Percentiles rank a stretch among this genome's conserved stretches.
phyloP scores from a whole-genome alignment of 2,113 vertebrate genomes.

The Lichenostomus cassidix region DNA sequence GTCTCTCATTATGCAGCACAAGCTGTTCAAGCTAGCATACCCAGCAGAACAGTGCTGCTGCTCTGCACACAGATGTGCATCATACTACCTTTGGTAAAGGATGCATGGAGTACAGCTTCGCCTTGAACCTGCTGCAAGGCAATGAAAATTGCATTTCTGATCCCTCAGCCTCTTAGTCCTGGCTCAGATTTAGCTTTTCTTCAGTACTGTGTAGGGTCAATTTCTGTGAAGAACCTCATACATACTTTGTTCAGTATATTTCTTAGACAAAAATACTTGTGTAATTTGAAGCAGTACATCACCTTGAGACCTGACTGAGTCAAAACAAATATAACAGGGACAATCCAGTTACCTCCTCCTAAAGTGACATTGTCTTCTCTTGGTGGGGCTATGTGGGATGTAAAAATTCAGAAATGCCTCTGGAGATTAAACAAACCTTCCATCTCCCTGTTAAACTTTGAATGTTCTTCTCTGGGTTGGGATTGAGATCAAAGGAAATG shows the following conservation, averaged over 20 bases:
- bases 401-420: background rate
- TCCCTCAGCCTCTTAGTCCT: background rate
- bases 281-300: background rate
- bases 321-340: background rate
- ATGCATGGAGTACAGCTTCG: fast-evolving
- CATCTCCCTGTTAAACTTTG: background rate
- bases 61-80: fast-evolving
- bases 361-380: background rate
- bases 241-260: background rate
- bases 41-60: background rate
- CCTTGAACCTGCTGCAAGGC: background rate
- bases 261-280: background rate
- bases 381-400: background rate
- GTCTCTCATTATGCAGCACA: background rate
- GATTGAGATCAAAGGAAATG: background rate
- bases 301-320: background rate
- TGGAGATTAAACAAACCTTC: background rate
- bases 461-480: background rate
- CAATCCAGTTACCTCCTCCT: background rate
- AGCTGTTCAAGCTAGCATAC: background rate
- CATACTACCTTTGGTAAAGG: fast-evolving
- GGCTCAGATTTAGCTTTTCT: background rate
- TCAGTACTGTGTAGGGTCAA: background rate
- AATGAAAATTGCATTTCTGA: background rate
- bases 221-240: background rate